Conservation (phyloP, 1,140 invertebrate species). For the Hylyphantes graminicola region DNA sequence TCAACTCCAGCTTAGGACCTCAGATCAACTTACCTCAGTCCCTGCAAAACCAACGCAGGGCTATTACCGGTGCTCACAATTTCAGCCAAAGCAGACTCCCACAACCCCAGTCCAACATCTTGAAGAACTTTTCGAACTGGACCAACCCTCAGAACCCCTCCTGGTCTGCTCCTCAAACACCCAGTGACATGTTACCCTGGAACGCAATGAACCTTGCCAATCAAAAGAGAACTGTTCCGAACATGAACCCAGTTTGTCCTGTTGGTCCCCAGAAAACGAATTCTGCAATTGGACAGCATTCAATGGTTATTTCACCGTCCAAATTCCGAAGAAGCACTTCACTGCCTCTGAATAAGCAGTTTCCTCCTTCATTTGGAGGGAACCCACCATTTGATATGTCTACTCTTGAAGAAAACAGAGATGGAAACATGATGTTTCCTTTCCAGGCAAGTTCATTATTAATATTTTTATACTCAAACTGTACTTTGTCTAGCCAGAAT, state of each 20-base stretch:
- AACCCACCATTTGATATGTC: constrained; percentile 76
- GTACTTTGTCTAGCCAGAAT: too few relatives aligned
- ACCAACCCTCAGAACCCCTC: constrained; percentile 66
- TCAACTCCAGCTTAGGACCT: constrained; percentile 69
- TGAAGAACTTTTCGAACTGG: constrained; percentile 68
- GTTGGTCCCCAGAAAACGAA: constrained; percentile 65
- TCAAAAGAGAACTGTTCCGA: constrained; percentile 68
- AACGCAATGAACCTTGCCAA: constrained; percentile 63
- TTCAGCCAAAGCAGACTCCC: constrained; percentile 67
- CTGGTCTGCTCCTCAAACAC: constrained; percentile 67
- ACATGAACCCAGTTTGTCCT: constrained; percentile 65
- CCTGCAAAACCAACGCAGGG: constrained; percentile 71
- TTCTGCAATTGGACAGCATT: constrained; percentile 62
- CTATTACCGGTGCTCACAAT: constrained; percentile 78
- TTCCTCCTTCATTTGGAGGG: constrained; percentile 71
- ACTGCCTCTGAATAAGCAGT: constrained; percentile 84
- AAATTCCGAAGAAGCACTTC: constrained; percentile 90
- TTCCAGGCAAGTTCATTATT: constrained; percentile 63
- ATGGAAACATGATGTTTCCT: constrained; percentile 67
- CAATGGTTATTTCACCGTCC: constrained; percentile 76
- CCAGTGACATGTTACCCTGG: constrained; percentile 65
- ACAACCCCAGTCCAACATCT: constrained; percentile 65
- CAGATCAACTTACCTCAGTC: constrained; percentile 72
- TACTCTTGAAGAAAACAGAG: constrained; percentile 74
- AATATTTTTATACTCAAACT: too few relatives aligned